Evolutionary conservation across 1,140 invertebrate genomes (phyloP).

Genomic region (Ostrea denselamellosa): DNA sequence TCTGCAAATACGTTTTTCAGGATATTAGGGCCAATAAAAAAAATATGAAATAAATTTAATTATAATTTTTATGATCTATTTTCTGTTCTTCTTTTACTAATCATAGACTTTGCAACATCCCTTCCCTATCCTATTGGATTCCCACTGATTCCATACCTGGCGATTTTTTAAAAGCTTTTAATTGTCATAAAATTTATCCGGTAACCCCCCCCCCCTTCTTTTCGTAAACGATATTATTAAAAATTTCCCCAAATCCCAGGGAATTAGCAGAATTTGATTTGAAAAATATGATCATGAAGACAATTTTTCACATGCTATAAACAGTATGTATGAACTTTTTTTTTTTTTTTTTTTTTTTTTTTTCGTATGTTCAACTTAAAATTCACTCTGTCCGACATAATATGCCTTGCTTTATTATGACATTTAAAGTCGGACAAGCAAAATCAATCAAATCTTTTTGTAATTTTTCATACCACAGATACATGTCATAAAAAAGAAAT

Average conservation of each 20-base stretch:
- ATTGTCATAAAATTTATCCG: too few relatives aligned
- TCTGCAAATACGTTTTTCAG: background rate
- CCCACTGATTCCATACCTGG: slow-evolving; percentile 45
- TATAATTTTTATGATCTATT: background rate
- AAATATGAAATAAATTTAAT: background rate
- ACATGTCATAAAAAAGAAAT: too few relatives aligned
- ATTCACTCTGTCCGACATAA: slow-evolving; percentile 15
- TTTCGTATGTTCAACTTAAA: background rate
- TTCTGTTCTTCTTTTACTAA: background rate
- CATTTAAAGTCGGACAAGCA: too few relatives aligned
- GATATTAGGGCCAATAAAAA: background rate
- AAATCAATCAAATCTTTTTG: too few relatives aligned
- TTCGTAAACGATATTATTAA: slow-evolving; percentile 31
- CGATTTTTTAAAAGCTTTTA: slow-evolving; percentile 28
- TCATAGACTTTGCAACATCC: background rate
- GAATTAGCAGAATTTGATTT: slow-evolving; percentile 13
- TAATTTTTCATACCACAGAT: too few relatives aligned
- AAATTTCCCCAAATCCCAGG: background rate
- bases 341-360: too few relatives aligned
- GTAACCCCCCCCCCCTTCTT: slow-evolving; percentile 35
- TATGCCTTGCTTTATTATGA: too few relatives aligned
- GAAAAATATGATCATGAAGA: background rate
- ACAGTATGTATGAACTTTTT: too few relatives aligned
- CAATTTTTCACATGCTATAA: too few relatives aligned
- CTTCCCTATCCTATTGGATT: slow-evolving; percentile 15